phyloP scores from a whole-genome alignment of 2,113 vertebrate genomes.

The Engystomops pustulosus region DNA sequence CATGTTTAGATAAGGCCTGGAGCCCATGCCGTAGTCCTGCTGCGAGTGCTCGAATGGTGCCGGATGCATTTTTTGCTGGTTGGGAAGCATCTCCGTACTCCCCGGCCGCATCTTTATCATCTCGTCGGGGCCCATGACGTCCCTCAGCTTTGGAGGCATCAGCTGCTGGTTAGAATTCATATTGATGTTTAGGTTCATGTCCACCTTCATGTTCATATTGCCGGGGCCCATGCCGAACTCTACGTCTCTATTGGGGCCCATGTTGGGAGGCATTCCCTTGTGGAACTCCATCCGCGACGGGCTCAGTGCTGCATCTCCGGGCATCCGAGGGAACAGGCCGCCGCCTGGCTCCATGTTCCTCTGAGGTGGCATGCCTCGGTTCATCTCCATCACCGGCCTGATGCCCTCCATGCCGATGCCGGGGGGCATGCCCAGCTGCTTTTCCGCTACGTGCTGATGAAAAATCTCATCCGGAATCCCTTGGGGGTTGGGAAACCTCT shows the following conservation, averaged over 20 bases:
- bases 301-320: conserved; percentile 92
- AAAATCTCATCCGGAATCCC: conserved; percentile 93
- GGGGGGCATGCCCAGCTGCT: conserved; percentile 89
- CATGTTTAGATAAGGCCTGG: conserved; percentile 89
- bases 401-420: conserved; percentile 87
- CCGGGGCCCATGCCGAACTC: conserved; percentile 92
- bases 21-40: conserved; percentile 90
- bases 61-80: conserved; percentile 86
- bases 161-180: conserved; percentile 88
- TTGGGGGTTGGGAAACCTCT: conserved; percentile 94
- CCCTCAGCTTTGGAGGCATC: conserved; percentile 91
- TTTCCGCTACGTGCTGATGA: conserved; percentile 91
- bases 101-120: conserved; percentile 88
- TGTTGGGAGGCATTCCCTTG: conserved; percentile 79
- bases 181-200: conserved; percentile 78
- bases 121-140: conserved; percentile 84
- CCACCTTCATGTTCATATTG: conserved; percentile 81
- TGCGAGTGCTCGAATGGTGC: conserved; percentile 89
- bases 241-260: conserved; percentile 81
- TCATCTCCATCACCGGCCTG: conserved; percentile 84
- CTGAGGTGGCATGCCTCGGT: conserved; percentile 92
- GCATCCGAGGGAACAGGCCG: conserved; percentile 92
- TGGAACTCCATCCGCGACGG: conserved; percentile 90
- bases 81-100: conserved; percentile 85
- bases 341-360: conserved; percentile 90